Evolutionary conservation across 2,797 vertebrate genomes (phyloP), one percentile per base, ranked within the genome.

Genomic region (Manis pentadactyla): DNA sequence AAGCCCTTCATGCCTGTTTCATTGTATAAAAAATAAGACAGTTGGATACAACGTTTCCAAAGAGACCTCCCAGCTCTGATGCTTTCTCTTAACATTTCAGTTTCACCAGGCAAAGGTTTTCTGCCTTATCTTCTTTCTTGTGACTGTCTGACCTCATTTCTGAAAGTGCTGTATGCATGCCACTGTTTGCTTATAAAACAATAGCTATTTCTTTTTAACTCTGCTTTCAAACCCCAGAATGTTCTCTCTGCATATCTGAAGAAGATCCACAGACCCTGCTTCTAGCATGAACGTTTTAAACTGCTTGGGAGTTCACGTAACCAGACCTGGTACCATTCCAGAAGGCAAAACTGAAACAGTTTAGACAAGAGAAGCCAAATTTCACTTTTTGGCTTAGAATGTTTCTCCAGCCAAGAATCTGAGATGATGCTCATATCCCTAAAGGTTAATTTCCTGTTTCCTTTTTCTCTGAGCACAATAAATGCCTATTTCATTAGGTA

Each of bases 371-470:
- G 46, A 27, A 71, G 46, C 19, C 74, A 74, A 2, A n/a, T 57
- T 78, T 93, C 49, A 75, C 79, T 57, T 73, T 39, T 63, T 46
- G 75, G 34, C 49, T 69, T 57, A 61, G 82, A 77, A 42, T 11
- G 18, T 88, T 95, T 87, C 93, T 98, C 97, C 63, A 94, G 79
- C 51, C 93, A 86, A 34, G 95, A 63, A 18, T n/a, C 81, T 82
- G 94, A 93, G 39, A 96, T 75, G 87, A 81, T 39, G 46, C 27
- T 73, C 6, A 3, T 15, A n/a, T 42, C 12, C 92, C 78, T 83
- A 14, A 53, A 64, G 75, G 68, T 63, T 90, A n/a, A 83, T 92
- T 83, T 97, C 94, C 93, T 85, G 27, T 93, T 97, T 97, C 79
- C 51, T 57, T 93, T 90, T 95, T 57, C 87, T 97, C 78, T 89